Evolutionary conservation across 2,888 invertebrate genomes (phyloP), one percentile per base, ranked within the genome.

Genomic region (Leptarthrus brevirostris): DNA sequence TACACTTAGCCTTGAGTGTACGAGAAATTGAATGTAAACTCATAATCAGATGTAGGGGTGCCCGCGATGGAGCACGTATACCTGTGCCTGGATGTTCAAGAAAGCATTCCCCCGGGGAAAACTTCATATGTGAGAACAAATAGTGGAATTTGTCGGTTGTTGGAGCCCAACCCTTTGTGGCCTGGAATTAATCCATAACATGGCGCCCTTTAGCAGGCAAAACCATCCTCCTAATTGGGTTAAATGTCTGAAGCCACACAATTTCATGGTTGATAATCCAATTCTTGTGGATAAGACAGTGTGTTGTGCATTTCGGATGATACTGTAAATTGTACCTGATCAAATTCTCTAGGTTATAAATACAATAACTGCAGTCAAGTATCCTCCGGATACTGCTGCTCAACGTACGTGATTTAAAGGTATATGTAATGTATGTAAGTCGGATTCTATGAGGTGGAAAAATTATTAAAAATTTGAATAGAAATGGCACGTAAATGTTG

Each of bases 191-290:
- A 53, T 53, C 53, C 22, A 14, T 18, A 22, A 20, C 44, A 44
- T 22, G 10, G 44, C 47, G 47, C 66, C 44, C 66, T 66, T 47
- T 47, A 26, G 20, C 8, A 8, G 26, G 24, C 47, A 22, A 66
- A 47, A 66, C 66, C 47, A 47, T 22, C 47, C 47, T 47, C 44
- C 66, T 66, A 66, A 66, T 66, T 66, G 66, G 26, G 66, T 66
- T 66, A 44, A 66, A 66, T 66, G 66, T 47, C 47, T 66, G 24
- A 66, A 66, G 44, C 66, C 66, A 40, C 66, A 66, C 66, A 66
- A 66, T 66, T 66, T 66, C 66, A 66, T 66, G 66, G 66, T 66
- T 66, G 40, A 66, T 66, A 66, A 44, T 66, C 66, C 24, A 44
- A 66, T 47, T 66, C 47, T 47, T 66, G 66, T 3, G 47, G 66